A percentile compares a stretch with the other conserved stretches of the same genome.
Evolutionary conservation across 2,888 invertebrate genomes (phyloP).

Genomic region (Ennomos erosarius): DNA sequence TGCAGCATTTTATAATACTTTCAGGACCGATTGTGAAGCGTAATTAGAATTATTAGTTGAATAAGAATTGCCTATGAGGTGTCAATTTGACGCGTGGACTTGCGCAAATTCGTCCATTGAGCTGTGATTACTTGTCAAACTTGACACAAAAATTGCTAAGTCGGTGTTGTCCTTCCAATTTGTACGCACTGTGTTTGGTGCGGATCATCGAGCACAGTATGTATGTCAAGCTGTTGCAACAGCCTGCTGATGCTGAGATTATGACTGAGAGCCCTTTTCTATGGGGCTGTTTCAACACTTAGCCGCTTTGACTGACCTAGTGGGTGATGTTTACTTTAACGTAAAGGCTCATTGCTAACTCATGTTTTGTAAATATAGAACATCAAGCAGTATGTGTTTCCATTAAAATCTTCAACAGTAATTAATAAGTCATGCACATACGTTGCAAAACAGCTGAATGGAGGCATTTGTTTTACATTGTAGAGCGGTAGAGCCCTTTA

Average conservation of each 20-base stretch:
- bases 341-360: conserved; percentile 9
- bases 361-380: not conserved
- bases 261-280: conserved; percentile 75
- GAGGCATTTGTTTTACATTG: no score
- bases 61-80: conserved; percentile 40
- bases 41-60: conserved; percentile 42
- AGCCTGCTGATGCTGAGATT: conserved; percentile 62
- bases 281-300: conserved; percentile 57
- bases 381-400: no score
- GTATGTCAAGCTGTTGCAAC: conserved; percentile 78
- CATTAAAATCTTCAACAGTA: no score
- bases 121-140: conserved; percentile 48
- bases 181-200: conserved; percentile 51
- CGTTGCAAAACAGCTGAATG: no score
- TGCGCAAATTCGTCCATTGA: conserved; percentile 48
- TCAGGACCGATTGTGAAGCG: conserved; percentile 31
- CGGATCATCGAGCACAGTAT: conserved; percentile 64
- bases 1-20: conserved; percentile 29
- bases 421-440: no score
- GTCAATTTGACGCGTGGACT: conserved; percentile 42
- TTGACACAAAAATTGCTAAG: conserved; percentile 54
- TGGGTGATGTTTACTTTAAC: conserved; percentile 33
- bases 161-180: conserved; percentile 50
- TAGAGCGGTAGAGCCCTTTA: no score
- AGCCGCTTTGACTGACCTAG: conserved; percentile 37